These are phyloP conservation scores for Umimayanthus chanpuru DNA, from an alignment of 92 coral and sea anemone genomes.

Conservation along the genomic window DNA sequence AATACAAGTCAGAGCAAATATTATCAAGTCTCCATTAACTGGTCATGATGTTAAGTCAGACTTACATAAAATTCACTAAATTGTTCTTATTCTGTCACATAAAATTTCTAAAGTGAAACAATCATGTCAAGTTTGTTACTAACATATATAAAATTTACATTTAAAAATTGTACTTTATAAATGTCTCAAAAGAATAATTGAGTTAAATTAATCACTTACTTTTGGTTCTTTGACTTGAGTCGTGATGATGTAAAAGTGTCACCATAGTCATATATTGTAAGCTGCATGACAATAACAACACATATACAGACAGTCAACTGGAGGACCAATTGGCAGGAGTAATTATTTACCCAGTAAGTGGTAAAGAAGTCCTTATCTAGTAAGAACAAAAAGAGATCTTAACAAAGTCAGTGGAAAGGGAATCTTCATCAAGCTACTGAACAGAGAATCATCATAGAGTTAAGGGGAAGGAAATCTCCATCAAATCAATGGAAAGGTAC, in stretches of 20 bases:
- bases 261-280: slow-evolving; percentile 88
- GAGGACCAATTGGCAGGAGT: no score
- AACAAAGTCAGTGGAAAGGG: no score
- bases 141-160: neutral
- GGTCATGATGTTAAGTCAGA: no score
- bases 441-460: neutral
- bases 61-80: no score
- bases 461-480: no score
- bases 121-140: neutral
- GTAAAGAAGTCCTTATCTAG: neutral
- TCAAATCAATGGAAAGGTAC: no score
- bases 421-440: neutral
- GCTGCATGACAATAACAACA: slow-evolving; percentile 44
- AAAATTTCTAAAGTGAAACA: no score
- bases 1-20: neutral
- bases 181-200: neutral
- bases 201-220: slow-evolving; percentile 57
- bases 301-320: neutral
- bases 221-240: slow-evolving; percentile 78
- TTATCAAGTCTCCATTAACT: no score
- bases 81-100: no score
- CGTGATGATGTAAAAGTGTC: slow-evolving; percentile 78
- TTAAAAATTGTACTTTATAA: no score
- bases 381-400: no score
- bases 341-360: neutral